Evolutionary conservation across 2,797 vertebrate species (phyloP).

Genomic region (Selene dorsalis): DNA sequence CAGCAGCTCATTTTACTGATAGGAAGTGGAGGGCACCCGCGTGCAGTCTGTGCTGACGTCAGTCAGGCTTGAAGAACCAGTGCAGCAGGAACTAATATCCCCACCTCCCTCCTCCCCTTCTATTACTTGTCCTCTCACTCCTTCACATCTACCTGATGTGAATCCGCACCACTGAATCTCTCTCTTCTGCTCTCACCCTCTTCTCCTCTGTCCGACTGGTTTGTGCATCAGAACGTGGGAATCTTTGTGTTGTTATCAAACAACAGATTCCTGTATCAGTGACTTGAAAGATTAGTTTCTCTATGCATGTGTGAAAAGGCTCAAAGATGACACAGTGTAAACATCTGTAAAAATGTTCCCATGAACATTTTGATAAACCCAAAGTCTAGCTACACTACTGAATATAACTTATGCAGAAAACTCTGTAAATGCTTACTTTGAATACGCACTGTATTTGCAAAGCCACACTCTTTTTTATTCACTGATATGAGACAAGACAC

Average conservation of each 20-base stretch:
- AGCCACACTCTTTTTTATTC: neutral
- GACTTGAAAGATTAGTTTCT: constrained; percentile 12
- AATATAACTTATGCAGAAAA: too few species aligned
- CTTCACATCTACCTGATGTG: constrained; percentile 35
- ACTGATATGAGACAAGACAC: neutral
- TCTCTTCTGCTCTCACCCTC: constrained; percentile 16
- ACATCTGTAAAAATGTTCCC: neutral
- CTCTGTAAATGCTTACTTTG: neutral
- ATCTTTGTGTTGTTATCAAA: constrained; percentile 7
- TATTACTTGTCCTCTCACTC: constrained; percentile 45
- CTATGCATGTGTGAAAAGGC: constrained; percentile 18
- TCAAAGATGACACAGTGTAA: constrained; percentile 17
- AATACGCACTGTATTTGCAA: constrained; percentile 5
- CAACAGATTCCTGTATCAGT: constrained; percentile 17
- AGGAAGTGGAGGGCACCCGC: constrained; percentile 78
- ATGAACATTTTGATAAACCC: neutral
- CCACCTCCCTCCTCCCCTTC: constrained; percentile 43
- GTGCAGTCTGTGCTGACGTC: constrained; percentile 82
- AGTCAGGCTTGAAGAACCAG: constrained; percentile 77
- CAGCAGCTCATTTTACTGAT: constrained; percentile 76
- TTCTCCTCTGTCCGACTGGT: neutral
- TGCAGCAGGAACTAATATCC: constrained; percentile 79
- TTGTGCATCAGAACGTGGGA: neutral
- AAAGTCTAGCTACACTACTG: neutral
- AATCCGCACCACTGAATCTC: constrained; percentile 20